Conservation (phyloP, 2,888 invertebrate genomes). For the Diabrotica balteata region DNA sequence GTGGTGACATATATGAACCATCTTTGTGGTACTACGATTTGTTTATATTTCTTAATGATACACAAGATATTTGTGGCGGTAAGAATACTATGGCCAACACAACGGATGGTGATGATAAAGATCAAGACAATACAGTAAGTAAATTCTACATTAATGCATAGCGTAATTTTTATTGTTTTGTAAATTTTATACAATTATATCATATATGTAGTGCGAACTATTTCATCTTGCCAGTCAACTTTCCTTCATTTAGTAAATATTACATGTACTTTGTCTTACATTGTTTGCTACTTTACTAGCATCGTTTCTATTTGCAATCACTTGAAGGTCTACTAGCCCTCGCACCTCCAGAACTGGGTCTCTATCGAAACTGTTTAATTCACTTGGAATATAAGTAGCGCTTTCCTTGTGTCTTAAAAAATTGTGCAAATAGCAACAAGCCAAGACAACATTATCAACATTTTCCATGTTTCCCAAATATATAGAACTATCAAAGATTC, state of each 20-base stretch:
- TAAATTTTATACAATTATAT: too few species aligned
- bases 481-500: slow-evolving; percentile 13
- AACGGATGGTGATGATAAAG: slow-evolving; percentile 7
- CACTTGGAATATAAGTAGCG: too few species aligned
- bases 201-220: too few species aligned
- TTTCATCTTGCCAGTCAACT: too few species aligned
- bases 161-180: too few species aligned
- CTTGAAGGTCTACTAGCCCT: too few species aligned
- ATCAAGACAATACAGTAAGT: slow-evolving; percentile 1
- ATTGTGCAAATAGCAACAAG: slow-evolving; percentile 15
- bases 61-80: slow-evolving; percentile 5
- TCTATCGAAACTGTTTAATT: too few species aligned
- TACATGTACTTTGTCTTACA: slow-evolving; percentile 4
- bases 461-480: slow-evolving; percentile 16
- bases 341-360: too few species aligned
- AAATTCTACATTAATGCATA: too few species aligned
- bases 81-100: slow-evolving; percentile 4
- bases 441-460: slow-evolving; percentile 15
- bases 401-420: too few species aligned
- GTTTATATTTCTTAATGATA: slow-evolving; percentile 7
- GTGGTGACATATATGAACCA: too few species aligned
- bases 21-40: too few species aligned
- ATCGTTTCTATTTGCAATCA: not conserved
- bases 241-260: slow-evolving; percentile 3
- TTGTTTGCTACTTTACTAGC: slow-evolving; percentile 2